These are phyloP conservation scores for Aphrocallistes beatrix DNA, from an alignment of 37 sponge, comb jelly and placozoan species.

Conservation along the genomic window DNA sequence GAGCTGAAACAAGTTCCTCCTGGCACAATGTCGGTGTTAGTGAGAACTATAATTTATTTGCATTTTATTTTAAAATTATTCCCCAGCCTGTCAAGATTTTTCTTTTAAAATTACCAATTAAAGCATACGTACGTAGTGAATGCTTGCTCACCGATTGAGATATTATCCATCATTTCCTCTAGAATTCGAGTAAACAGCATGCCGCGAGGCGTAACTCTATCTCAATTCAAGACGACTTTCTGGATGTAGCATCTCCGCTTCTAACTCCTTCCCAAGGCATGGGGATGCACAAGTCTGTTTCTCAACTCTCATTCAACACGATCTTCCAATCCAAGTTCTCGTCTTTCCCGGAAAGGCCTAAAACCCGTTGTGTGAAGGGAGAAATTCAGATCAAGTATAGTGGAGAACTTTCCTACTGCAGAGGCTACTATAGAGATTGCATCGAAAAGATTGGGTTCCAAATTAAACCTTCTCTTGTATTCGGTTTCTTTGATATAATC, in stretches of 20 bases:
- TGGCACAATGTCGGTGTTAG: too few species aligned
- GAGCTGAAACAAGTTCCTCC: too few species aligned
- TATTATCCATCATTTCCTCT: too few species aligned
- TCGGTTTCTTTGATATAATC: slow-evolving; percentile 8
- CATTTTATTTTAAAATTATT: too few species aligned
- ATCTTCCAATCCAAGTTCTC: slow-evolving; percentile 9
- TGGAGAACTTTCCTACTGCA: not conserved
- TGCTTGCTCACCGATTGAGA: too few species aligned
- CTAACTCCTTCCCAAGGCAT: not conserved
- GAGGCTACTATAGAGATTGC: not conserved
- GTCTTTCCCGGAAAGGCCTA: slow-evolving; percentile 15
- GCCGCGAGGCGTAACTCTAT: not conserved
- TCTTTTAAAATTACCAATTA: too few species aligned
- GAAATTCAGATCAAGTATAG: slow-evolving; percentile 12
- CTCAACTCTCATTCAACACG: slow-evolving; percentile 11
- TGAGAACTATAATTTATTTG: too few species aligned
- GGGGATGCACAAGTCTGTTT: not conserved
- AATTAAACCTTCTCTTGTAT: not conserved
- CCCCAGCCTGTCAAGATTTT: too few species aligned
- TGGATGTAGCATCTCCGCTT: not conserved
- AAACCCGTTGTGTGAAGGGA: not conserved
- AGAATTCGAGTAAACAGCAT: not conserved
- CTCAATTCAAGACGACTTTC: not conserved
- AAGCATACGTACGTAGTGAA: too few species aligned
- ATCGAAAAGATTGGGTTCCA: not conserved